phyloP scores from a whole-genome alignment of 30 jellyfish, hydroid and myxozoan genomes.

The Catostylus mosaicus region DNA sequence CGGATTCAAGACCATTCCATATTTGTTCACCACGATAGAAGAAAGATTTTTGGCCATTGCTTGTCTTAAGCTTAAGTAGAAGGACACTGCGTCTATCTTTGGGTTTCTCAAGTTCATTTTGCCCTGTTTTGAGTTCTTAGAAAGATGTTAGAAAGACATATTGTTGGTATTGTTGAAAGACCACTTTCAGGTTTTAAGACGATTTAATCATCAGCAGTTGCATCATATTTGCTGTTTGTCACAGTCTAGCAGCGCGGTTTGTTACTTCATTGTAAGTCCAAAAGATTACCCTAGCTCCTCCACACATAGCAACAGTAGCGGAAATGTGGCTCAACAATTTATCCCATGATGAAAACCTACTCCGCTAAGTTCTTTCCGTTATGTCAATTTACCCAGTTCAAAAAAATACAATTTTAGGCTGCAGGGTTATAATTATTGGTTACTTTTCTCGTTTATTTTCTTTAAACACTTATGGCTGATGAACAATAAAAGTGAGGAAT shows the following conservation, averaged over 20 bases:
- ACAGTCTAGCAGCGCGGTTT: conserved; percentile 23
- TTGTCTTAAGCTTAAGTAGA: too few species aligned
- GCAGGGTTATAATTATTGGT: background rate
- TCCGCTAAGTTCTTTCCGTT: background rate
- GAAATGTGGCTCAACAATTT: conserved; percentile 10
- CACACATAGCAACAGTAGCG: conserved; percentile 18
- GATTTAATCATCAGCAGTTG: conserved; percentile 12
- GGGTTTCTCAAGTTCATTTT: too few species aligned
- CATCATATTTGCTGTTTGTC: conserved; percentile 13
- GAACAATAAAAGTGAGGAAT: too few species aligned
- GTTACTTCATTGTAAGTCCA: conserved; percentile 1
- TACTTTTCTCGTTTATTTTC: background rate
- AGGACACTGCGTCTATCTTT: too few species aligned
- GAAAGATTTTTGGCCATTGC: too few species aligned
- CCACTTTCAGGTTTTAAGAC: conserved; percentile 15
- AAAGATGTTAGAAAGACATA: background rate
- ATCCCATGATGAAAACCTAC: background rate
- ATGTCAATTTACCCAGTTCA: background rate
- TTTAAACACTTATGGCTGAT: too few species aligned
- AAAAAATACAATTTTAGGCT: background rate
- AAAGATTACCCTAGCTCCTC: conserved; percentile 4
- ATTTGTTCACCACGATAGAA: too few species aligned
- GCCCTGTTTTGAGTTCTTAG: background rate
- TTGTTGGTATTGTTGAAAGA: background rate
- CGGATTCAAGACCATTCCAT: too few species aligned